Evolutionary conservation across 2,113 vertebrate species (phyloP).

Genomic region (Tragelaphus buxtoni): DNA sequence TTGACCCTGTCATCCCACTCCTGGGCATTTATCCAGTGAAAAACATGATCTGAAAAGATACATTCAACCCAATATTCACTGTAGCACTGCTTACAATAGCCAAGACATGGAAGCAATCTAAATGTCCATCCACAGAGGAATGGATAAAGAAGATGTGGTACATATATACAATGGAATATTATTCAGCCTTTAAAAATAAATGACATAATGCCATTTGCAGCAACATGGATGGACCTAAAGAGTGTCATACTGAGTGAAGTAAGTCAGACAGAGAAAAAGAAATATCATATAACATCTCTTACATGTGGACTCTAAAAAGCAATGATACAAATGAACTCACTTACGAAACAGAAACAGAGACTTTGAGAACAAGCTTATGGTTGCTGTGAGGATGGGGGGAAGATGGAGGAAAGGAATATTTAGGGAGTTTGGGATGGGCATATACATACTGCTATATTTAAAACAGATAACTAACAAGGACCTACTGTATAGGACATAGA

Average conservation of each 20-base stretch:
- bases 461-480: background rate
- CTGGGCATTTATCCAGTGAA: background rate
- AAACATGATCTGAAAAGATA: background rate
- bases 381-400: background rate
- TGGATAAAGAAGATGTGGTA: background rate
- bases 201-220: background rate
- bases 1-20: background rate
- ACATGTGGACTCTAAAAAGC: background rate
- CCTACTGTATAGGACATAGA: background rate
- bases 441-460: background rate
- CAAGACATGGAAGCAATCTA: background rate
- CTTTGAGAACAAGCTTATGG: background rate
- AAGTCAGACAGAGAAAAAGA: background rate
- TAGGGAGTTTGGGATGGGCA: background rate
- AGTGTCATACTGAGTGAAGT: background rate
- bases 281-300: background rate
- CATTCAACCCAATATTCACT: background rate
- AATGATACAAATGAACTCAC: background rate
- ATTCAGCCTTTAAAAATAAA: background rate
- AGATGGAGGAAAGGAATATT: background rate
- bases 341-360: background rate
- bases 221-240: background rate
- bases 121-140: background rate
- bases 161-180: background rate
- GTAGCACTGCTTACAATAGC: background rate